Conservation (phyloP, 2,797 vertebrate genomes). For the Chiroxiphia lanceolata region DNA sequence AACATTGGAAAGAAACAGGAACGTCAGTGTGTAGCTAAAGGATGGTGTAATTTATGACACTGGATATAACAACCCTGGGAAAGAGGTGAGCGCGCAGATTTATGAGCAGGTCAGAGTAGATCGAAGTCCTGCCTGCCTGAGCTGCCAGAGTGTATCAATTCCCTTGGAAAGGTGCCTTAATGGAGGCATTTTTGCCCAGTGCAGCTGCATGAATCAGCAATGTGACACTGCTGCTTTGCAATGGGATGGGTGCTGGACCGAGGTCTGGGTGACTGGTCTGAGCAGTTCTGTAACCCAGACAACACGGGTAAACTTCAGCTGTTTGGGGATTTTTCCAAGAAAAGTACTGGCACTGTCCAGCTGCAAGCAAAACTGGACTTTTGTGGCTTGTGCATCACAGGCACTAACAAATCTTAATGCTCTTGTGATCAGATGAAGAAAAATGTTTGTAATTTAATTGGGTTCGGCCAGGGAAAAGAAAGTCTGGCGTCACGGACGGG, state of each 20-base stretch:
- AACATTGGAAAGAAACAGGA: background rate
- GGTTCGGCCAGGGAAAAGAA: background rate
- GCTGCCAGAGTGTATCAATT: fast-evolving
- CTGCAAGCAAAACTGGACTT: background rate
- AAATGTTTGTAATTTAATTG: background rate
- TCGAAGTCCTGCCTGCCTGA: background rate
- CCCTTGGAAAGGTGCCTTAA: background rate
- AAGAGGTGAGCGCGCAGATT: fast-evolving
- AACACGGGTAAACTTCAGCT: slow-evolving; percentile 33
- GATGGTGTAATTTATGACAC: background rate
- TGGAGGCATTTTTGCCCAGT: background rate
- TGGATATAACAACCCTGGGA: background rate
- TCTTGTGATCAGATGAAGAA: background rate
- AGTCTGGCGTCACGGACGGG: background rate
- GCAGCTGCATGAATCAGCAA: background rate
- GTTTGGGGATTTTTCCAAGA: background rate
- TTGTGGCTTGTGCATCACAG: background rate
- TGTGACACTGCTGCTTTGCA: background rate
- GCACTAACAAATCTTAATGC: background rate
- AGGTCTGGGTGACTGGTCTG: background rate
- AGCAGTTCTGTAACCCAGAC: slow-evolving; percentile 8
- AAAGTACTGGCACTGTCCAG: background rate
- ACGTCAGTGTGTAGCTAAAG: background rate
- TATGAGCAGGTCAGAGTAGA: background rate
- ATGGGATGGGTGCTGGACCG: background rate